Evolutionary conservation across 2,797 vertebrate genomes (phyloP).

Genomic region (Micropoecilia bifurca): DNA sequence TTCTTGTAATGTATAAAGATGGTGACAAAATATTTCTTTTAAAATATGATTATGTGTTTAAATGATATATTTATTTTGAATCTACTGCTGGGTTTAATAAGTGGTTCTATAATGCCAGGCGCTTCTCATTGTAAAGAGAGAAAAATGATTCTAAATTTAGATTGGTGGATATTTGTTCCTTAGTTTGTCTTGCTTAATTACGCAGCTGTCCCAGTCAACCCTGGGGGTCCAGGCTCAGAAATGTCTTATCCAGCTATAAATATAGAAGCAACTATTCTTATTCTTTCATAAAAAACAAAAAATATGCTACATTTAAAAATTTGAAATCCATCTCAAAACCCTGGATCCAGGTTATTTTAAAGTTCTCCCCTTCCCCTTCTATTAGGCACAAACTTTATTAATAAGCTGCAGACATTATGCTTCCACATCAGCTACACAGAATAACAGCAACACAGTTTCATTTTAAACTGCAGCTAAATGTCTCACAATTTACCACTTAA

Average conservation of each 20-base stretch:
- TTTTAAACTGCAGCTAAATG: not conserved
- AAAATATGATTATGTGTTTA: not conserved
- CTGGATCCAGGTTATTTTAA: not conserved
- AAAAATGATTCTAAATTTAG: constrained; percentile 1
- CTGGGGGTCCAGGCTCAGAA: not conserved
- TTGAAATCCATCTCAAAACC: not conserved
- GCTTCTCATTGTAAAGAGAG: not conserved
- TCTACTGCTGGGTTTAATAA: not conserved
- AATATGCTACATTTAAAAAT: not conserved
- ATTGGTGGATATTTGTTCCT: not conserved
- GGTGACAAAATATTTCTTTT: not conserved
- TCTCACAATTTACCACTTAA: not conserved
- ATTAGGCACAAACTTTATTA: not conserved
- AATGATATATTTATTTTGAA: not conserved
- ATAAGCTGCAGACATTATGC: not conserved
- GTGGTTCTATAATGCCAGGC: too few relatives aligned
- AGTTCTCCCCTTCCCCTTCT: not conserved
- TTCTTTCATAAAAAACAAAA: not conserved
- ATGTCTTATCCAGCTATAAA: not conserved
- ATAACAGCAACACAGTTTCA: not conserved
- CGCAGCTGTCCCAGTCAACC: not conserved
- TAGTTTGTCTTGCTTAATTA: not conserved
- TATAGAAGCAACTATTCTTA: too few relatives aligned
- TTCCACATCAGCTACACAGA: not conserved
- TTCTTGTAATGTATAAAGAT: not conserved